Conservation (phyloP, 2,797 vertebrate genomes). For the Diplodus puntazzo region DNA sequence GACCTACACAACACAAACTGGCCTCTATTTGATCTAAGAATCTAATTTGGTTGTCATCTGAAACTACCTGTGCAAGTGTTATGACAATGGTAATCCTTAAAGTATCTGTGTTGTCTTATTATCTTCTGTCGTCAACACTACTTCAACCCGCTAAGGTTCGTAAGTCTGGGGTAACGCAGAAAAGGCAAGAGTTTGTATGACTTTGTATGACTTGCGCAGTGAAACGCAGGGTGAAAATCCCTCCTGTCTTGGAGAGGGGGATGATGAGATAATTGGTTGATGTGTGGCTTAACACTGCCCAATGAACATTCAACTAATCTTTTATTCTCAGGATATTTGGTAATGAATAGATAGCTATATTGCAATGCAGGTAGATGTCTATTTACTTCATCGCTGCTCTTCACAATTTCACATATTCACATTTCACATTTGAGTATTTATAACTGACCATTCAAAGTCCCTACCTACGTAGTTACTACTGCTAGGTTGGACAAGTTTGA, state of each 20-base stretch:
- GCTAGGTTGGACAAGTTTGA: too few species aligned
- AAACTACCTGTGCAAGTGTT: neutral
- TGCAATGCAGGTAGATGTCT: too few species aligned
- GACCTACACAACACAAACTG: neutral
- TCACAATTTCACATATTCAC: too few species aligned
- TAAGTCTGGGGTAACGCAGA: neutral
- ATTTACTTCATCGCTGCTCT: too few species aligned
- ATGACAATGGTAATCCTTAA: neutral
- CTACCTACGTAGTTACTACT: too few species aligned
- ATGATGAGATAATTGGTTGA: neutral
- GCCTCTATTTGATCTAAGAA: too few species aligned
- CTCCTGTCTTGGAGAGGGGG: neutral
- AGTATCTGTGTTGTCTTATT: neutral
- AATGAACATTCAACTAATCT: too few species aligned
- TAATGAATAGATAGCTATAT: too few species aligned
- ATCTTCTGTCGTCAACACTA: neutral
- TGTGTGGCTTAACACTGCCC: neutral
- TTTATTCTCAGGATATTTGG: too few species aligned
- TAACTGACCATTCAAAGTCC: too few species aligned
- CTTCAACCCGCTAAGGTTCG: neutral
- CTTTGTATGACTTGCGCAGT: neutral
- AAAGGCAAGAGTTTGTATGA: neutral
- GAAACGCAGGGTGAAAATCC: neutral
- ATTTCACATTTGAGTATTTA: too few species aligned
- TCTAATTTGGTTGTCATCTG: too few species aligned